These are phyloP conservation scores for Esox masquinongy DNA, from an alignment of 2,797 vertebrate species.

Conservation along the genomic window DNA sequence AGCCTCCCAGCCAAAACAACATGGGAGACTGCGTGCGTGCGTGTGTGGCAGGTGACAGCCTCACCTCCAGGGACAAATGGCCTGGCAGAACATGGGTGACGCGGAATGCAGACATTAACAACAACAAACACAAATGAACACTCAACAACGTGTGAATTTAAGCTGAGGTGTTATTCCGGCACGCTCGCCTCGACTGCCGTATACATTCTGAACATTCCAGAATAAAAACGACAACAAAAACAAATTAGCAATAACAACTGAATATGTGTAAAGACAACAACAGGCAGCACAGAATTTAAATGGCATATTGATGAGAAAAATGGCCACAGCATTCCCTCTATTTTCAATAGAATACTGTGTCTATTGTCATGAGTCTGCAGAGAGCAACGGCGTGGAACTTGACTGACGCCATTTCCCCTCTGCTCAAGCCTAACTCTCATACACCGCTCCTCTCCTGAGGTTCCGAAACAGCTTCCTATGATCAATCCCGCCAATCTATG, in stretches of 20 bases:
- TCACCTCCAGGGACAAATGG: constrained; percentile 7
- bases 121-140: constrained; percentile 4
- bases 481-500: background rate
- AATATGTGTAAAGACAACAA: background rate
- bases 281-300: background rate
- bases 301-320: background rate
- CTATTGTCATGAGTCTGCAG: background rate
- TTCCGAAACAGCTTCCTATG: background rate
- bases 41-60: constrained; percentile 4
- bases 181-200: background rate
- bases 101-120: background rate
- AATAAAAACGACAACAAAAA: background rate
- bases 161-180: background rate
- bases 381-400: background rate
- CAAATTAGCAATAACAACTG: background rate
- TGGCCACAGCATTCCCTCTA: background rate
- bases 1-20: background rate
- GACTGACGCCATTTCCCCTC: background rate
- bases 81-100: constrained; percentile 1
- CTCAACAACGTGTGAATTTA: constrained; percentile 6
- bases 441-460: background rate
- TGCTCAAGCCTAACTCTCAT: background rate
- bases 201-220: background rate
- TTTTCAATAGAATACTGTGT: background rate
- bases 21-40: background rate